Evolutionary conservation across 2,113 vertebrate species (phyloP).

Genomic region (Abramis brama): DNA sequence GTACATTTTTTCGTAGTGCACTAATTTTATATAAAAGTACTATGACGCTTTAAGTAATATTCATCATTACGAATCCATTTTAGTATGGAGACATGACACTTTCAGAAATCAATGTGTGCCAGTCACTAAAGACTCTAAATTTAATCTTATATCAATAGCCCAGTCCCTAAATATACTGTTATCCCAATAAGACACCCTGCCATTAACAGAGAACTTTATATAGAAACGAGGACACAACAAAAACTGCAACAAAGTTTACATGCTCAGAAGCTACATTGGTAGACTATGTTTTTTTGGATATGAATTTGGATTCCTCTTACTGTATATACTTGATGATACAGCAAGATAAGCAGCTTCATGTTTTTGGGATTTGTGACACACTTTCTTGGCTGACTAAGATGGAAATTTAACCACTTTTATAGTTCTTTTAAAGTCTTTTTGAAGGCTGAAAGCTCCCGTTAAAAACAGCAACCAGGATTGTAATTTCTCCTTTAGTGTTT

Average conservation of each 20-base stretch:
- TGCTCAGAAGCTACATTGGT: constrained; percentile 4
- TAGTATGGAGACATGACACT: neutral
- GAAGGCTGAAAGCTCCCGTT: neutral
- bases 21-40: neutral
- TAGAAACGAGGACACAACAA: neutral
- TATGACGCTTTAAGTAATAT: neutral
- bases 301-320: neutral
- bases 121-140: neutral
- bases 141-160: constrained; percentile 31
- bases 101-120: constrained; percentile 5
- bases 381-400: neutral
- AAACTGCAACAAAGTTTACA: neutral
- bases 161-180: constrained; percentile 26
- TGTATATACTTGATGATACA: constrained; percentile 18
- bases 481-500: neutral
- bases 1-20: neutral
- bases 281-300: neutral
- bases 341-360: constrained; percentile 6
- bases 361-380: neutral
- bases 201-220: constrained; percentile 10
- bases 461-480: neutral
- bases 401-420: neutral
- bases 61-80: neutral
- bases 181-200: neutral
- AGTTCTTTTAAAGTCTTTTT: no score